Base-by-base conservation (phyloP, 2,113 vertebrate genomes). In the Hypomesus transpacificus region DNA sequence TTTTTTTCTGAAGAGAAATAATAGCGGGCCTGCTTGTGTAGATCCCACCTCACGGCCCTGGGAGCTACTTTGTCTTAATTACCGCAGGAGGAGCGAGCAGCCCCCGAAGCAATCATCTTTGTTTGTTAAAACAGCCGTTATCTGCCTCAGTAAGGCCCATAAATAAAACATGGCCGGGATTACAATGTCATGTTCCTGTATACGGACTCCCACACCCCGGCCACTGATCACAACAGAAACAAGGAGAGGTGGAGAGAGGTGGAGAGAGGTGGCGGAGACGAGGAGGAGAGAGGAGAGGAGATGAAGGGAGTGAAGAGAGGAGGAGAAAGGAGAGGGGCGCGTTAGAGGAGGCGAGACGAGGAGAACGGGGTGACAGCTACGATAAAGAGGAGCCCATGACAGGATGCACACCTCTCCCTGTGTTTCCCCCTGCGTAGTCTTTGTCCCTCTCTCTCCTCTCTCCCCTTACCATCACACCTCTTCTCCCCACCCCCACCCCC, bases 151-250 rank as follows among this genome's bases (percentile, higher is more conserved):
- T 80, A 71, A 84, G 87, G 84, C 50, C 88, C 87, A 93, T 95
- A 93, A 94, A 94, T 94, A 94, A 94, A 94, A 95, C 93, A 94
- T 93, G 86, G 89, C 91, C 46, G 82, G 91, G 89, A 94, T 93
- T 91, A 93, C 92, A 92, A 90, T 91, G 92, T 90, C 89, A 90
- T 87, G 87, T 91, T 93, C 85, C 59, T 2, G 24, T 46, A 13
- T 46, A 13, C 75, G 90, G 92, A 93, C 91, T 89, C 79, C 63
- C 76, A 89, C 89, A 87, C 89, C 89, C 83, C 75, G 70, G 83
- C 80, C 90, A 86, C 84, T 64, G 86, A 88, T 90, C 84, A 79
- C 77, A 81, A 82, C 75, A 86, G 88, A 87, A 22, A 84, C 85
- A 87, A 84, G 81, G 14, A 6, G 31, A 64, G 39, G 59, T 16